Base-by-base conservation (phyloP, 2,797 vertebrate genomes). In the Pipistrellus nathusii region DNA sequence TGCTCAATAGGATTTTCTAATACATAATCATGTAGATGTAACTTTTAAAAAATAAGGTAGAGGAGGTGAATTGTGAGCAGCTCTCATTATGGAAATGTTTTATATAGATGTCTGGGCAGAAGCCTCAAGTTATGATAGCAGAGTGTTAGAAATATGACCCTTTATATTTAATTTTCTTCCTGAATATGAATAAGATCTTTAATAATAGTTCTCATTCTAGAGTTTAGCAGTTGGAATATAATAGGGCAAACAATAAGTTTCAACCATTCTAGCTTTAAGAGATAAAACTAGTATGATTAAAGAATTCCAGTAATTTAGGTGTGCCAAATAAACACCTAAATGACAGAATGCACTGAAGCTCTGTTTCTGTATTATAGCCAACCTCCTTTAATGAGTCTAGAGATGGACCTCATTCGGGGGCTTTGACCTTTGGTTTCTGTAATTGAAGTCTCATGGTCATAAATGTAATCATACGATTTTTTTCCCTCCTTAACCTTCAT, bases 221-320 rank as follows among this genome's bases (percentile, higher is more conserved):
- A 90, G 89, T 91, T 84, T 78, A 72, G 12, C 38, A 93, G 41
- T 27, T 96, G 76, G 75, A 96, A 96, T 90, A 86, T 78, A 78
- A 92, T 51, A 90, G 17, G 32, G 15, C 18, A 83, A 93, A 76
- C 8, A 75, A 44, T 68, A 30, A 82, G 21, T 3, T 77, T 81
- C 51, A 64, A 91, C 0, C 2, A 59, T 88, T 66, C 3, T 76
- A 96, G 44, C 83, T 93, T 69, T 62, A 48, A 88, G 51, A 95
- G 57, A 59, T 94, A 97, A 97, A 96, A 90, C 25, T 66, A 12
- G 71, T 83, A 78, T 2, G 68, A 81, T 94, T 96, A 96, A 96
- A 97, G 96, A 95, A 98, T 97, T 55, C 66, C 66, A 95, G 48
- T 7, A 11, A 92, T 97, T 96, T 96, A 97, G 88, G 96, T 87